Evolutionary conservation across 2,113 vertebrate genomes (phyloP).

Genomic region (Nipponia nippon): DNA sequence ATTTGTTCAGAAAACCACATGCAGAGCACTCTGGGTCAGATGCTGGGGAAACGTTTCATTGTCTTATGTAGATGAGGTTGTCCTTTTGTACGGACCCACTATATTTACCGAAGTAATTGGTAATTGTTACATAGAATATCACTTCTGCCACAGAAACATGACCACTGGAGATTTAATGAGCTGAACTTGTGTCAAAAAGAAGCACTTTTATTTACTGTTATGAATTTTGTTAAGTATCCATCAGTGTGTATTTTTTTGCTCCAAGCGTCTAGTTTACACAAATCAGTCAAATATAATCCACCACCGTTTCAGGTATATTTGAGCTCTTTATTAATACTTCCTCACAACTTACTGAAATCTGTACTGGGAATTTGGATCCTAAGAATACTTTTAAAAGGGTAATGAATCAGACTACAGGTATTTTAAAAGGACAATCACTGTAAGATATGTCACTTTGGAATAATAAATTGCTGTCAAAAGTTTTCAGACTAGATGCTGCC

Average conservation of each 20-base stretch:
- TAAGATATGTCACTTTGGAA: background rate
- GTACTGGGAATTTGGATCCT: background rate
- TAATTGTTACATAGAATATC: slow-evolving; percentile 38
- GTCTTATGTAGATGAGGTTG: background rate
- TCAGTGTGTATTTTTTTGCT: background rate
- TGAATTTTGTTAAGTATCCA: slow-evolving; percentile 7
- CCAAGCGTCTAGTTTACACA: background rate
- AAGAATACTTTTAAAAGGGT: background rate
- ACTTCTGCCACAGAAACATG: slow-evolving; percentile 5
- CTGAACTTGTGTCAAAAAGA: slow-evolving; percentile 9
- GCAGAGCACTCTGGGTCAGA: background rate
- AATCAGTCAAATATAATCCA: background rate
- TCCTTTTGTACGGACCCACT: background rate
- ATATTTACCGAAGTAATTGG: slow-evolving; percentile 45
- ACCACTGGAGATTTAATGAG: slow-evolving; percentile 41
- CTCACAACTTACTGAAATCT: background rate
- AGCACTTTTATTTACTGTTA: background rate
- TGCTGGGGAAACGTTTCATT: background rate
- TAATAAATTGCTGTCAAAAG: background rate
- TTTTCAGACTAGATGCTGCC: background rate
- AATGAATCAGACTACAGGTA: background rate
- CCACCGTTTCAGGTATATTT: background rate
- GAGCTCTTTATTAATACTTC: background rate
- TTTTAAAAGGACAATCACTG: background rate
- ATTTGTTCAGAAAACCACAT: slow-evolving; percentile 16